Evolutionary conservation across 2,113 vertebrate species (phyloP).

Genomic region (Xenopus tropicalis): DNA sequence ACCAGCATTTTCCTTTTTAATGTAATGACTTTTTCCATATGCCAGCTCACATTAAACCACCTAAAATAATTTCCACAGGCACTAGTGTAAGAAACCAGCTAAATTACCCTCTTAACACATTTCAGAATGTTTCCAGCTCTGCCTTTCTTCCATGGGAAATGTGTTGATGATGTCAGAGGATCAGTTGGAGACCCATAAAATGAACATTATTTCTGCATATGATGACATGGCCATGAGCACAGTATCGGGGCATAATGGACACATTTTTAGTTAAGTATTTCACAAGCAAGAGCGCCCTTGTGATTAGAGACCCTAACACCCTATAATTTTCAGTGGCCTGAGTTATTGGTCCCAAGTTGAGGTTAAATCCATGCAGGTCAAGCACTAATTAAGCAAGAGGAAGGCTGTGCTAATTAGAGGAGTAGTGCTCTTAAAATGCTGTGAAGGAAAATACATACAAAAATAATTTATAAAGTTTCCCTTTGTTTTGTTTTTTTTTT

Average conservation of each 20-base stretch:
- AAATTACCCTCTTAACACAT: slow-evolving; percentile 27
- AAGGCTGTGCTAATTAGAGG: slow-evolving; percentile 36
- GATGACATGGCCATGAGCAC: slow-evolving; percentile 28
- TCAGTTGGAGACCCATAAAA: slow-evolving; percentile 21
- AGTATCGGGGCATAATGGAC: slow-evolving; percentile 12
- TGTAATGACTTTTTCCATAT: slow-evolving; percentile 3
- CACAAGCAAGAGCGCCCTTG: slow-evolving; percentile 17
- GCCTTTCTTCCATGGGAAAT: slow-evolving; percentile 39
- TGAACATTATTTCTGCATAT: slow-evolving; percentile 24
- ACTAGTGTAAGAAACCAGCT: slow-evolving; percentile 16
- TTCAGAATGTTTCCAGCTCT: slow-evolving; percentile 31
- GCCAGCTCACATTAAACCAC: slow-evolving; percentile 15
- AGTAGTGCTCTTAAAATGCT: slow-evolving; percentile 30
- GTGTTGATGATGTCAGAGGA: slow-evolving; percentile 33
- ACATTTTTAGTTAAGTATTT: slow-evolving; percentile 30
- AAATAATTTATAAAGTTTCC: slow-evolving; percentile 32
- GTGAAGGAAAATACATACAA: slow-evolving; percentile 18
- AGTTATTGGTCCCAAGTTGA: slow-evolving; percentile 27
- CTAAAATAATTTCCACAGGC: slow-evolving; percentile 27
- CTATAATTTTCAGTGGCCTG: slow-evolving; percentile 38
- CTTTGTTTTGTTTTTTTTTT: slow-evolving; percentile 37
- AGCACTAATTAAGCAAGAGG: slow-evolving; percentile 35
- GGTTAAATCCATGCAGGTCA: slow-evolving; percentile 31
- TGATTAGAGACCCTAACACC: slow-evolving; percentile 26
- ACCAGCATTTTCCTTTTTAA: slow-evolving; percentile 1